A percentile compares a stretch with the other conserved stretches of the same genome.
Conservation (phyloP, 2,888 invertebrate genomes). For the Julus scandinavius region DNA sequence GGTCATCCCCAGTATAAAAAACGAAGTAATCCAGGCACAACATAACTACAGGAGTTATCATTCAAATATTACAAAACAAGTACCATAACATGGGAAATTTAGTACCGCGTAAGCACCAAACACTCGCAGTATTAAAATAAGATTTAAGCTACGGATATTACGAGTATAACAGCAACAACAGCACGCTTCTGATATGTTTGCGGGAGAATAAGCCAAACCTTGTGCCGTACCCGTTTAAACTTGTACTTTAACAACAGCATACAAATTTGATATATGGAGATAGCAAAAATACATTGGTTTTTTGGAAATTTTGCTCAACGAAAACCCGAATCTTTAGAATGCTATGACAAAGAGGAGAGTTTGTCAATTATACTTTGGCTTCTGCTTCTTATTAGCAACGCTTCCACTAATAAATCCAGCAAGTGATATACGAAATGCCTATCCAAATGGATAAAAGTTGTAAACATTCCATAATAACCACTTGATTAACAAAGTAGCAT, state of each 20-base stretch:
- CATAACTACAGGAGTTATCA: not conserved
- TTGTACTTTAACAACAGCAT: conserved; percentile 35
- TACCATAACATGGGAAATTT: too few species aligned
- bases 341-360: conserved; percentile 42
- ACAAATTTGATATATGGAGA: not conserved
- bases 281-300: not conserved
- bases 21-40: not conserved
- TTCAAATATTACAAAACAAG: not conserved
- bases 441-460: not conserved
- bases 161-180: not conserved
- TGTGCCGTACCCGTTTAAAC: conserved; percentile 8
- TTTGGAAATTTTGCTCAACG: not conserved
- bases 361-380: conserved; percentile 55
- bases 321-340: not conserved
- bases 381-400: conserved; percentile 49
- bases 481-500: not conserved
- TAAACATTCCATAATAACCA: not conserved
- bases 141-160: not conserved
- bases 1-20: not conserved
- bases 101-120: too few species aligned
- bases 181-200: not conserved
- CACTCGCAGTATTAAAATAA: not conserved
- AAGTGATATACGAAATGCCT: conserved; percentile 57
- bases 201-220: not conserved
- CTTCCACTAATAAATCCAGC: conserved; percentile 57